Evolutionary conservation across 2,113 vertebrate genomes (phyloP).

Genomic region (Eira barbara): DNA sequence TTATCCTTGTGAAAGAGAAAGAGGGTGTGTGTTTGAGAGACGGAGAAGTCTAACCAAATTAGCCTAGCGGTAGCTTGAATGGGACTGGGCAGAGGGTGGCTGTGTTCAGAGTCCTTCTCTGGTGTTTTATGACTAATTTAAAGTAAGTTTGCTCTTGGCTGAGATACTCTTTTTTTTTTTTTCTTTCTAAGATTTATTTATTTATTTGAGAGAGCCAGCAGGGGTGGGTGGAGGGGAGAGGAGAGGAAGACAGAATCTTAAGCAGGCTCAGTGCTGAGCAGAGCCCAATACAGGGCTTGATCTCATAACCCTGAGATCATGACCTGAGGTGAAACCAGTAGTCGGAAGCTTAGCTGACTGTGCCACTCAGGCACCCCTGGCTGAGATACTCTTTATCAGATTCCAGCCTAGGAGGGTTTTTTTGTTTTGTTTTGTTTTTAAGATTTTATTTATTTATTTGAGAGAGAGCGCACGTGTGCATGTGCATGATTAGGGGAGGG

Average conservation of each 20-base stretch:
- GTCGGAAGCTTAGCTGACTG: not conserved
- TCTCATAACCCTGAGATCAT: not conserved
- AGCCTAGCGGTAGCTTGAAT: not conserved
- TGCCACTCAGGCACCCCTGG: not conserved
- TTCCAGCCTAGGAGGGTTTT: not conserved
- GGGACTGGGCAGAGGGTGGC: not conserved
- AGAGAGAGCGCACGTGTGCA: too few relatives aligned
- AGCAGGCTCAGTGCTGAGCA: not conserved
- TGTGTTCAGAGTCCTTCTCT: not conserved
- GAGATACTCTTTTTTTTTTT: not conserved
- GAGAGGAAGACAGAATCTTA: not conserved
- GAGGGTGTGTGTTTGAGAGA: not conserved
- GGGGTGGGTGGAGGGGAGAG: not conserved
- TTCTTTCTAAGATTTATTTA: not conserved
- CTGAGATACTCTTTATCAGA: too few relatives aligned
- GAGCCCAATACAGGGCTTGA: not conserved
- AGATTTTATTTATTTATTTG: too few relatives aligned
- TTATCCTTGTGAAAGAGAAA: constrained; percentile 67
- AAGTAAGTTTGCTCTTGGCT: constrained; percentile 23
- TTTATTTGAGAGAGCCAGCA: not conserved
- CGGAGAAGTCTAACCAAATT: not conserved
- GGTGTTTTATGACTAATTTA: not conserved
- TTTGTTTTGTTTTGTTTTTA: too few relatives aligned
- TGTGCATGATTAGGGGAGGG: too few relatives aligned
- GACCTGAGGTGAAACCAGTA: not conserved